phyloP scores from a whole-genome alignment of 2,797 vertebrate species.

The Poeciliopsis gracilis region DNA sequence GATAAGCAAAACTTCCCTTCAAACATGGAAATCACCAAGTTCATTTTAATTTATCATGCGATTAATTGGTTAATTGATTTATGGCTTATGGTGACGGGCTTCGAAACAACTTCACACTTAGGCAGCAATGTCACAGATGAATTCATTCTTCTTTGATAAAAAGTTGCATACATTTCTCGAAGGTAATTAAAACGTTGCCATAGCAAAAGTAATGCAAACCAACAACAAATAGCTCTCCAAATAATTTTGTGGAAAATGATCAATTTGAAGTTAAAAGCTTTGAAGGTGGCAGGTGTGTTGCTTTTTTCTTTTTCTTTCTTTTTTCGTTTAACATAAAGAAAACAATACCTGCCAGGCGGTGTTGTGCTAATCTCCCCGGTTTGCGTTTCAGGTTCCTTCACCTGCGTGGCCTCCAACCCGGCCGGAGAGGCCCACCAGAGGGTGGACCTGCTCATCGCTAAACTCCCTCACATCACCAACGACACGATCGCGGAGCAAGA shows the following conservation, averaged over 20 bases:
- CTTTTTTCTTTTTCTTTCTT: not conserved
- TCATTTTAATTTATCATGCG: no score
- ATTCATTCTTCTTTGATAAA: not conserved
- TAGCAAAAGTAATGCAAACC: not conserved
- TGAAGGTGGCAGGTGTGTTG: not conserved
- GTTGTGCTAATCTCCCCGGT: not conserved
- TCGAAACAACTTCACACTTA: not conserved
- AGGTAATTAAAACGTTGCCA: not conserved
- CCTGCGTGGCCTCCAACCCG: constrained; percentile 96
- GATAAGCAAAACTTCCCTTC: no score
- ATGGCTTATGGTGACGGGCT: no score
- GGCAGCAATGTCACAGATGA: not conserved
- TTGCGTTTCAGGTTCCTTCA: constrained; percentile 87
- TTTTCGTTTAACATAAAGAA: not conserved
- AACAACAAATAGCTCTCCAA: not conserved
- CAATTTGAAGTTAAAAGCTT: not conserved
- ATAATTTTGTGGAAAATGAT: not conserved
- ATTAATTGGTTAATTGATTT: no score
- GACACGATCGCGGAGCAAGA: constrained; percentile 91
- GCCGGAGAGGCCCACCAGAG: constrained; percentile 95
- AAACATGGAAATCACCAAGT: no score
- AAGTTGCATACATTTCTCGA: not conserved
- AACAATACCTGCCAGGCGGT: not conserved
- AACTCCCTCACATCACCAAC: constrained; percentile 95
- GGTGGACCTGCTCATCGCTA: constrained; percentile 92